phyloP scores from a whole-genome alignment of 1,140 invertebrate species.

The Drosophila nebulosa region DNA sequence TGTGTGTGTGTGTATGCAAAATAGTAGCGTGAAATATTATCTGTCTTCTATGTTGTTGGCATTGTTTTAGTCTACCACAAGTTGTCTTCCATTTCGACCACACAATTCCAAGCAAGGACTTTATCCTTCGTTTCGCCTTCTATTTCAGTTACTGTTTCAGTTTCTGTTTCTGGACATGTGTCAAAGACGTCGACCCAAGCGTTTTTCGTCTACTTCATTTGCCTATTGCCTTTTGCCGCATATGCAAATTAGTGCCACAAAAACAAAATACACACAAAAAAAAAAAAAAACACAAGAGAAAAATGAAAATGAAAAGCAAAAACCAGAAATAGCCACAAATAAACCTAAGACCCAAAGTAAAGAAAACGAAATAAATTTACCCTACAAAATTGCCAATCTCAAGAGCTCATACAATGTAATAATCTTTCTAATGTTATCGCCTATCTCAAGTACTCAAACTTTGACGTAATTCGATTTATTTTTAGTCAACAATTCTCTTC shows the following conservation, averaged over 20 bases:
- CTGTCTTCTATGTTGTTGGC: conserved; percentile 52
- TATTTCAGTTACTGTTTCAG: no score
- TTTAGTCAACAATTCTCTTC: no score
- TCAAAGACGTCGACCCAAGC: conserved; percentile 58
- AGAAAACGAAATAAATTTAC: conserved; percentile 31
- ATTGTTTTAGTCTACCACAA: conserved; percentile 5
- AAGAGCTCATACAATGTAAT: neutral
- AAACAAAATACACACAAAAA: neutral
- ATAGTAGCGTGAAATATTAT: conserved; percentile 76
- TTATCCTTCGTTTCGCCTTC: conserved; percentile 44
- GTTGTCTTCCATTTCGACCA: conserved; percentile 18
- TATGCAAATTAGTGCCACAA: conserved; percentile 57
- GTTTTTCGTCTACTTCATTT: conserved; percentile 19
- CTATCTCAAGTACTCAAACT: no score
- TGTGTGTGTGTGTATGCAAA: conserved; percentile 52
- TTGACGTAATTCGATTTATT: no score
- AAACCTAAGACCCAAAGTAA: conserved; percentile 13
- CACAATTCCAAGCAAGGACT: neutral
- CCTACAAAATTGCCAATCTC: neutral
- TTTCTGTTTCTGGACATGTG: conserved; percentile 67
- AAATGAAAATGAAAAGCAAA: conserved; percentile 3
- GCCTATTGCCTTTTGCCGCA: conserved; percentile 1
- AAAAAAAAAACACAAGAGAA: neutral
- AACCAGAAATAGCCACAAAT: conserved; percentile 52
- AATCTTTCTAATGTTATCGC: neutral